Evolutionary conservation across 2,113 vertebrate species (phyloP).

Genomic region (Sisor rabdophorus): DNA sequence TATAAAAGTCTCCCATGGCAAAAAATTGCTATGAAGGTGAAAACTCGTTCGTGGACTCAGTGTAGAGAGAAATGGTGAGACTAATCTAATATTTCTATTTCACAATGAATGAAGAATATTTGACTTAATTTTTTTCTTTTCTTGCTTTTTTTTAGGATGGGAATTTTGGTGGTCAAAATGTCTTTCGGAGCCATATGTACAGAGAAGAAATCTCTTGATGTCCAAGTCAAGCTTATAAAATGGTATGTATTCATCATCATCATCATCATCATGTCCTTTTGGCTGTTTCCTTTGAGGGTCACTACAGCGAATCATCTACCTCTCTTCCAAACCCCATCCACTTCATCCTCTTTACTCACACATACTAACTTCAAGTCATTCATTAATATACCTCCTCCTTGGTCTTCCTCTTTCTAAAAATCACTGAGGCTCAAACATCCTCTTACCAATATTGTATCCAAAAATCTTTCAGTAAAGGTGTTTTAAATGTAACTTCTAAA

Average conservation of each 20-base stretch:
- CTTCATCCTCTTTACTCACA: too few relatives aligned
- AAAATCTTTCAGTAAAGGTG: background rate
- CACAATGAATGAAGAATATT: background rate
- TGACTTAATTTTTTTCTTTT: background rate
- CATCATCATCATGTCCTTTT: too few relatives aligned
- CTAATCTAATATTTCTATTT: background rate
- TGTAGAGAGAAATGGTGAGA: slow-evolving; percentile 52
- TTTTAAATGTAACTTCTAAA: background rate
- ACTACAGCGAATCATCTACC: too few relatives aligned
- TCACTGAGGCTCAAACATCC: too few relatives aligned
- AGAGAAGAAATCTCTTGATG: slow-evolving; percentile 9
- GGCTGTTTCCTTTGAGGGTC: too few relatives aligned
- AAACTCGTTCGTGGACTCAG: slow-evolving; percentile 50
- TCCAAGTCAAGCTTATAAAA: slow-evolving; percentile 63
- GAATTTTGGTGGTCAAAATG: slow-evolving; percentile 48
- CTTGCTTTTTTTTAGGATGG: slow-evolving; percentile 54
- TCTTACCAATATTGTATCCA: too few relatives aligned
- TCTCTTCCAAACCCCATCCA: too few relatives aligned
- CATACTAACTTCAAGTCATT: too few relatives aligned
- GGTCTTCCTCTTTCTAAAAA: too few relatives aligned
- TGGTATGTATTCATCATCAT: slow-evolving; percentile 49
- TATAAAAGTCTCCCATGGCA: slow-evolving; percentile 62
- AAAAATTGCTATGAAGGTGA: slow-evolving; percentile 51
- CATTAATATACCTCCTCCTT: too few relatives aligned
- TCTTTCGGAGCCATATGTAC: background rate